These are phyloP conservation scores for Punctoribates punctum DNA, from an alignment of 2,888 invertebrate genomes.

Conservation along the genomic window DNA sequence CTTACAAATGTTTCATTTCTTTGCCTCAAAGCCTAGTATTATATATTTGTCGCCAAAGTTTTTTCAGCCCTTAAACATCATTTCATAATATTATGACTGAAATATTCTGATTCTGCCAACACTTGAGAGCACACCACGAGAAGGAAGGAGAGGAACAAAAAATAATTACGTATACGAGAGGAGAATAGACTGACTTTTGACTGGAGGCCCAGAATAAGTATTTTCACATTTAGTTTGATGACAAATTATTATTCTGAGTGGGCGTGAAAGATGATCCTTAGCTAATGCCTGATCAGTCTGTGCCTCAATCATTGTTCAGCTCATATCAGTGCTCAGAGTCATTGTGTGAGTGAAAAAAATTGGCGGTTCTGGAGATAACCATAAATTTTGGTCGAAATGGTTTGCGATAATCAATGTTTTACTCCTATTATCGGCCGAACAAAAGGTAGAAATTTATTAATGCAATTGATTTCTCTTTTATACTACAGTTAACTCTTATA, in stretches of 20 bases:
- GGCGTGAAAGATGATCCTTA: constrained; percentile 33
- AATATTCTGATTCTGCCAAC: neutral
- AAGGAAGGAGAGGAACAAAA: neutral
- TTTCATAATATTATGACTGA: neutral
- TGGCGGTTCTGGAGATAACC: neutral
- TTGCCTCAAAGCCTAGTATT: neutral
- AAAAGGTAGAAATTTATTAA: constrained; percentile 11
- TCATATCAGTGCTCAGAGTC: neutral
- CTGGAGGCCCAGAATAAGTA: neutral
- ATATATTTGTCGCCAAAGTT: constrained; percentile 3
- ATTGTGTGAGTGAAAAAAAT: neutral
- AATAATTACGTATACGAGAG: neutral
- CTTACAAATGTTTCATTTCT: neutral
- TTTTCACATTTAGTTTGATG: neutral
- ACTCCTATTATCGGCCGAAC: neutral
- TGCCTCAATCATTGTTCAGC: neutral
- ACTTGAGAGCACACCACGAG: neutral
- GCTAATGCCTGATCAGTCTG: neutral
- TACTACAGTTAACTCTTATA: neutral
- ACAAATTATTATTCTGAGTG: constrained; percentile 10
- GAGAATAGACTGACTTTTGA: neutral
- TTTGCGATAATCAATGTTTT: neutral
- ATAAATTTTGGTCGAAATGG: neutral
- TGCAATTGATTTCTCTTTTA: neutral
- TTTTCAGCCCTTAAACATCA: neutral